Evolutionary conservation across 2,888 invertebrate genomes (phyloP).

Genomic region (Oscheius sp.): DNA sequence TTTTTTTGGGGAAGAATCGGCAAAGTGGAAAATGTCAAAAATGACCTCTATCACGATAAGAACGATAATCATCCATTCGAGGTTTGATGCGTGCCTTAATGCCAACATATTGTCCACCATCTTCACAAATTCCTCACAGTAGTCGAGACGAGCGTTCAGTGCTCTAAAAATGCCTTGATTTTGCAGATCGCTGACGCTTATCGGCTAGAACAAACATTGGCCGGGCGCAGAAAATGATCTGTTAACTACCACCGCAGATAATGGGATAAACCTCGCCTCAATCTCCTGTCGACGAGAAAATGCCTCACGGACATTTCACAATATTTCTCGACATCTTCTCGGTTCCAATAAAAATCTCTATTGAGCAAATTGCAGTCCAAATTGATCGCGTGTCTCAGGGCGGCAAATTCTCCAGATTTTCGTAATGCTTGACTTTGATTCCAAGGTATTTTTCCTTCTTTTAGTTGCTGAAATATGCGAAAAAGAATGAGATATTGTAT

Average conservation of each 20-base stretch:
- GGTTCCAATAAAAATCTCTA: constrained; percentile 98
- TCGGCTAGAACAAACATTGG: background rate
- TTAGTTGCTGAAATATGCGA: constrained; percentile 39
- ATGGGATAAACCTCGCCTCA: constrained; percentile 40
- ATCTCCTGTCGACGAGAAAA: constrained; percentile 58
- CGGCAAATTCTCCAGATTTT: constrained; percentile 67
- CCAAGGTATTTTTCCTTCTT: constrained; percentile 65
- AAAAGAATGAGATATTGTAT: background rate
- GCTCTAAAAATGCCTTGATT: constrained; percentile 78
- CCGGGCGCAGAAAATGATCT: no score
- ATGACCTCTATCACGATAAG: constrained; percentile 92
- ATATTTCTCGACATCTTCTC: constrained; percentile 86
- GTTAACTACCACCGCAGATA: no score
- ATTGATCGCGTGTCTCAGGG: constrained; percentile 78
- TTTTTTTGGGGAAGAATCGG: constrained; percentile 22
- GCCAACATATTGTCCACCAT: constrained; percentile 89
- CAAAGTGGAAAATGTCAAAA: constrained; percentile 67
- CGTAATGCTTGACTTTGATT: constrained; percentile 59
- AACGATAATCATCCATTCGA: constrained; percentile 97
- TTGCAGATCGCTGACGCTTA: background rate
- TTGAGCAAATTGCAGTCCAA: constrained; percentile 91
- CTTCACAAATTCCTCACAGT: constrained; percentile 91
- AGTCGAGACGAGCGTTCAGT: constrained; percentile 92
- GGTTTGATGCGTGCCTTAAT: constrained; percentile 87
- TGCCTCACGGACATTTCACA: constrained; percentile 87